phyloP scores from a whole-genome alignment of 2,888 invertebrate genomes.

The Sericinus montela region DNA sequence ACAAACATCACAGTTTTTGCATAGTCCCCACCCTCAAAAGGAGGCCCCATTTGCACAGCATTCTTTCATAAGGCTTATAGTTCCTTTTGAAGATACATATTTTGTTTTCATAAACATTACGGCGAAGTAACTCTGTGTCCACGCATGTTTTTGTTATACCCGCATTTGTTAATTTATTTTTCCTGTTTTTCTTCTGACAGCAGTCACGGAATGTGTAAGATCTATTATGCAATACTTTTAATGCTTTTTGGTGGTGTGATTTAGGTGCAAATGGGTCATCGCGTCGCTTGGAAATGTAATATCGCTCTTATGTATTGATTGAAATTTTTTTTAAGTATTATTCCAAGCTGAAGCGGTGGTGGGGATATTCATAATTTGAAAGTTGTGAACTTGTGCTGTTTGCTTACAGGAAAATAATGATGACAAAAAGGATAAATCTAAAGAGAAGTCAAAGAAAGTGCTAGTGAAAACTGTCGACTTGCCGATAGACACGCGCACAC shows the following conservation, averaged over 20 bases:
- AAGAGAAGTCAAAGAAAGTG: constrained; percentile 84
- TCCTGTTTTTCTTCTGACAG: constrained; percentile 39
- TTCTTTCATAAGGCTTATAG: constrained; percentile 45
- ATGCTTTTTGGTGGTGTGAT: constrained; percentile 30
- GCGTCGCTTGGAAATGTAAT: constrained; percentile 48
- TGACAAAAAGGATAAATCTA: constrained; percentile 83
- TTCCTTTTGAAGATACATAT: constrained; percentile 41
- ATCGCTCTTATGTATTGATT: constrained; percentile 1
- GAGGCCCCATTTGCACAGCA: constrained; percentile 76
- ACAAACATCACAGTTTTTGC: constrained; percentile 58
- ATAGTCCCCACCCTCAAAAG: constrained; percentile 58
- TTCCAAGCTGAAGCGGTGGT: constrained; percentile 57
- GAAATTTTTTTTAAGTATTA: constrained; percentile 2
- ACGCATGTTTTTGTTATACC: constrained; percentile 69
- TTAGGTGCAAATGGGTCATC: constrained; percentile 74
- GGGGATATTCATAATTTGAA: constrained; percentile 44
- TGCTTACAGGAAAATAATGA: constrained; percentile 73
- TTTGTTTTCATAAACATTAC: constrained; percentile 26
- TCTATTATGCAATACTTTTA: constrained; percentile 28
- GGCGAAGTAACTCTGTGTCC: constrained; percentile 63
- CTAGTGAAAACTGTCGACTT: constrained; percentile 90
- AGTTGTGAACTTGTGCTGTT: constrained; percentile 49
- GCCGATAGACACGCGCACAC: constrained; percentile 87
- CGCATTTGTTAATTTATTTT: constrained; percentile 30
- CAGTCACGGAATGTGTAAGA: constrained; percentile 30